Evolutionary conservation across 1,140 invertebrate genomes (phyloP), one percentile per base, ranked within the genome.

Genomic region (Dermatophagoides farinae): DNA sequence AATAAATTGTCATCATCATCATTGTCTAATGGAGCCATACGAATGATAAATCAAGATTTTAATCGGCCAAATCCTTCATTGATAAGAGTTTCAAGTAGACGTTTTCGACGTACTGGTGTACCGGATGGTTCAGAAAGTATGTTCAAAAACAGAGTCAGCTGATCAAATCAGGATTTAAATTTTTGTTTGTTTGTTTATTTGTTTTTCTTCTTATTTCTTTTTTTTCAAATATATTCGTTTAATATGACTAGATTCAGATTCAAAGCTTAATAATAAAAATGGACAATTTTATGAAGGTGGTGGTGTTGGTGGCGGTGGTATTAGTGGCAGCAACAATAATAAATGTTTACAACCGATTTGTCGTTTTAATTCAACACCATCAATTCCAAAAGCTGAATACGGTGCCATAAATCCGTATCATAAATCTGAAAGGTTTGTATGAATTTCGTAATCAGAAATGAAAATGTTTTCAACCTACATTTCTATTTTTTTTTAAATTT

Each of bases 51-150:
- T 31, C 31, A 31, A 31, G 31, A 18, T 20, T 39, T 51, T 37
- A 41, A 63, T 40, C 78, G 77, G 65, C 75, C 84, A 18, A 84
- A 85, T 52, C 86, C 88, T 40, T 75, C 80, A 44, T 92, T 96
- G 69, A 82, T 83, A 46, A 78, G 90, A 65, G 85, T 83, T n/a
- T 86, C 88, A 9, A 93, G 88, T 63, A 78, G 86, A 64, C 77
- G 88, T 63, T 85, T 85, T 68, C 81, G 85, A 65, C 78, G 86
- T 62, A 77, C 82, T 23, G 69, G 68, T 51, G 71, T 72, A 47
- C 71, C 73, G 41, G 68, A 72, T 25, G 69, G 69, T 57, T 66
- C 72, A 49, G 69, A 71, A 62, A 67, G 71, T 73, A 63, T 59
- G 62, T 39, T 43, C n/a, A n/a, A n/a, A n/a, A n/a, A n/a, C n/a